Evolutionary conservation across 1,140 invertebrate species (phyloP).

Genomic region (Pogonognathellus flavescens): DNA sequence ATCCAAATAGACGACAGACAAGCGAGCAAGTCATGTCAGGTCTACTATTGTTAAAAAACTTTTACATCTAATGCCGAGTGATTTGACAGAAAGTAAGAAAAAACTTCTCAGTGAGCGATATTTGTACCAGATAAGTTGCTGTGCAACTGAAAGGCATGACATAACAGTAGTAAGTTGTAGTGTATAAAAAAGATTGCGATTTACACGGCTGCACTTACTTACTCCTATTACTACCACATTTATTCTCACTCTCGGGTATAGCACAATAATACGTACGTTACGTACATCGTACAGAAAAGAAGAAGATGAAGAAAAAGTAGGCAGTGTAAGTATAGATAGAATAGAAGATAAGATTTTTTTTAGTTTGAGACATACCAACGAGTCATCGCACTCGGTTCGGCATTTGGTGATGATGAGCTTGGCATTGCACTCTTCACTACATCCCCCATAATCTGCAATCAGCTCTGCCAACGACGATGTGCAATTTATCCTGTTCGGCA

Average conservation of each 20-base stretch:
- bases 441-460: constrained; percentile 57
- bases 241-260: not conserved
- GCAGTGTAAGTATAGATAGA: not conserved
- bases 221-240: not conserved
- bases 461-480: constrained; percentile 52
- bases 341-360: not conserved
- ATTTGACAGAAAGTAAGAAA: too few species aligned
- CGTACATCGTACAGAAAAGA: not conserved
- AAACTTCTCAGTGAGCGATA: too few species aligned
- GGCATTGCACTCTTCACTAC: constrained; percentile 58
- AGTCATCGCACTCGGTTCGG: constrained; percentile 38
- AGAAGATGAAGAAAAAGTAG: not conserved
- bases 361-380: not conserved
- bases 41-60: too few species aligned
- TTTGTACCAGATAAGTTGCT: too few species aligned
- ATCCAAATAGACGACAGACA: too few species aligned
- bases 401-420: constrained; percentile 64
- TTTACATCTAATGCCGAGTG: too few species aligned
- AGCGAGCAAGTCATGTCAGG: too few species aligned
- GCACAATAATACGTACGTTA: not conserved
- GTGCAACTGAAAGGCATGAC: too few species aligned
- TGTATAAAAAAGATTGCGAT: not conserved
- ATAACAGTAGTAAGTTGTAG: too few species aligned
- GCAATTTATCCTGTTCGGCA: constrained; percentile 62
- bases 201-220: not conserved